These are phyloP conservation scores for Larimichthys polyactis DNA, from an alignment of 2,113 vertebrate species.

Conservation along the genomic window DNA sequence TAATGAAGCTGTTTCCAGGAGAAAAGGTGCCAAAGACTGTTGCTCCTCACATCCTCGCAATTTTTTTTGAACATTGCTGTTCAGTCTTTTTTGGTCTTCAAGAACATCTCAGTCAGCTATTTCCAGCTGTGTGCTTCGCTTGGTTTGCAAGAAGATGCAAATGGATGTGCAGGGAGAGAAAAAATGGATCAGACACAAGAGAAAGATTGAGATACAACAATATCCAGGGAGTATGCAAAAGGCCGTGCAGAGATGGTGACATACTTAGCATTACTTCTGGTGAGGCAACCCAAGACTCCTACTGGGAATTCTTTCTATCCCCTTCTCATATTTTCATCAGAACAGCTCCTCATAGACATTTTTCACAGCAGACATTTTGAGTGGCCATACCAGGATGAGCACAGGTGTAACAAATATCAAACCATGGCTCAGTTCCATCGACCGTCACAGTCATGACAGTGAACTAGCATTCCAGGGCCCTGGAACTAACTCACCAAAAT, in stretches of 20 bases:
- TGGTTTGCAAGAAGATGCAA: slow-evolving; percentile 38
- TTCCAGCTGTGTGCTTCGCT: slow-evolving; percentile 35
- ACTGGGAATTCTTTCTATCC: slow-evolving; percentile 3
- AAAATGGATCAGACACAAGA: slow-evolving; percentile 7
- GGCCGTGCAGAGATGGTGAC: slow-evolving; percentile 38
- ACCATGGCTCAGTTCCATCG: too few relatives aligned
- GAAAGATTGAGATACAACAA: slow-evolving; percentile 13
- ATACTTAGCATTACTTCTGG: slow-evolving; percentile 47
- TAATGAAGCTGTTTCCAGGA: slow-evolving; percentile 33
- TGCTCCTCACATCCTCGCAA: slow-evolving; percentile 9
- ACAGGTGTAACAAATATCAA: too few relatives aligned
- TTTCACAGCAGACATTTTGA: too few relatives aligned
- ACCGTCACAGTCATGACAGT: too few relatives aligned
- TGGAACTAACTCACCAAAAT: too few relatives aligned
- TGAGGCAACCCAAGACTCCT: slow-evolving; percentile 29
- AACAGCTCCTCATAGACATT: not conserved
- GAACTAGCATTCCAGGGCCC: too few relatives aligned
- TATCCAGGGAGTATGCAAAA: slow-evolving; percentile 27
- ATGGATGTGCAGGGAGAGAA: slow-evolving; percentile 19
- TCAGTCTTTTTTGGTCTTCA: slow-evolving; percentile 35
- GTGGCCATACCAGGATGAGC: too few relatives aligned
- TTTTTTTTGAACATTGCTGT: not conserved
- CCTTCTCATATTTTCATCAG: slow-evolving; percentile 14
- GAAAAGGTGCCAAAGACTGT: not conserved
- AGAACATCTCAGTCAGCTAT: slow-evolving; percentile 32